Percentiles rank a stretch among this genome's conserved stretches.
These are phyloP conservation scores for Elymnias hypermnestra DNA, from an alignment of 1,140 invertebrate genomes.

Conservation along the genomic window DNA sequence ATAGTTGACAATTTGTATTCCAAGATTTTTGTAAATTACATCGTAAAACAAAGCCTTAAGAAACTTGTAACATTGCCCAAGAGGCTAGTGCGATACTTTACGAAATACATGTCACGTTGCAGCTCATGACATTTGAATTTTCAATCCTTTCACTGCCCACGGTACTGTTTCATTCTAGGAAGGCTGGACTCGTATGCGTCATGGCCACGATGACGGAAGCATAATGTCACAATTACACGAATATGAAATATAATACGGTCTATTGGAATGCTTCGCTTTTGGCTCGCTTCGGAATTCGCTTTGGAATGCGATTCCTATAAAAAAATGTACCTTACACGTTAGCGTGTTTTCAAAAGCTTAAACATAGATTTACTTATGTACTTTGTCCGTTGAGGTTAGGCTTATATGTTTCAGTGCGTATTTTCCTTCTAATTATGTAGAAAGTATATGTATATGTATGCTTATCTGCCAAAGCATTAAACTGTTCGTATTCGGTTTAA, in stretches of 20 bases:
- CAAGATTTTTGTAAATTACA: slow-evolving; percentile 24
- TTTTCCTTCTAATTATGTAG: no score
- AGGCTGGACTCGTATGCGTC: slow-evolving; percentile 16
- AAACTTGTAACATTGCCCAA: slow-evolving; percentile 41
- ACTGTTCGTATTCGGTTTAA: no score
- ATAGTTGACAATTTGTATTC: background rate
- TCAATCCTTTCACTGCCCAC: slow-evolving; percentile 50
- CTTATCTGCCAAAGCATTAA: no score
- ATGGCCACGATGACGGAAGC: slow-evolving; percentile 8
- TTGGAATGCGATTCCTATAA: no score
- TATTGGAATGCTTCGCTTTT: no score
- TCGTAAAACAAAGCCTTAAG: slow-evolving; percentile 41
- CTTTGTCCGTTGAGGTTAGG: no score
- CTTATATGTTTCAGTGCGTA: no score
- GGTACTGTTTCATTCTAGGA: slow-evolving; percentile 18
- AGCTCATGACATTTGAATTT: slow-evolving; percentile 47
- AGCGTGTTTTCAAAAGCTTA: no score
- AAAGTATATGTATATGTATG: no score
- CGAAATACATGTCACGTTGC: slow-evolving; percentile 59
- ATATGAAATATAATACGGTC: no score
- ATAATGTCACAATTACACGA: background rate
- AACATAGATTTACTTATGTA: no score
- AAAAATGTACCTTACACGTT: background rate
- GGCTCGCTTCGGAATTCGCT: no score
- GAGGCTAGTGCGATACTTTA: slow-evolving; percentile 46